Percentiles rank a stretch among this genome's conserved stretches.
phyloP scores from a whole-genome alignment of 2,797 vertebrate species.

The Muscicapa comitata region DNA sequence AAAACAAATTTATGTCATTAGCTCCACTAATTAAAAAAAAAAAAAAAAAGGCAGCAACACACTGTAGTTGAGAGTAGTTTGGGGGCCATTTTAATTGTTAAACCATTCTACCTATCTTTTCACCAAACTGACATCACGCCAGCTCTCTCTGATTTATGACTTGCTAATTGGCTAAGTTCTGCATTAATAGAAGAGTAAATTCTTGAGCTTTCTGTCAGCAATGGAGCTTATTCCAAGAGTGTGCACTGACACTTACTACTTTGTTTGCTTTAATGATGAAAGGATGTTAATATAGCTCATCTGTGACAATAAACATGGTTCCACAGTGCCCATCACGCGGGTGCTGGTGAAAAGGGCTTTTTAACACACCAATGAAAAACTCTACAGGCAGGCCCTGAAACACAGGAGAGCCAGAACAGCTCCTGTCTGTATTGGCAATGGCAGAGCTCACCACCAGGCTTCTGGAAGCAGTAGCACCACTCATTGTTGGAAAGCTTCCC shows the following conservation, averaged over 20 bases:
- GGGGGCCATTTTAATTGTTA: constrained; percentile 17
- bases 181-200: not conserved
- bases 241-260: not conserved
- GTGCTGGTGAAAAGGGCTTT: not conserved
- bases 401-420: not conserved
- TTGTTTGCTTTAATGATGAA: not conserved
- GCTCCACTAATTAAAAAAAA: constrained; percentile 60
- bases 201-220: not conserved
- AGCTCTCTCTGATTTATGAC: not conserved
- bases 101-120: not conserved
- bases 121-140: not conserved
- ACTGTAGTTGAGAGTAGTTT: constrained; percentile 21
- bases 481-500: constrained; percentile 98
- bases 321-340: not conserved
- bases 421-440: rapidly evolving
- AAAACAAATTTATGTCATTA: constrained; percentile 68
- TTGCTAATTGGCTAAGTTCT: constrained; percentile 26
- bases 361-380: not conserved
- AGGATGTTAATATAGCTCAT: not conserved
- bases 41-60: not conserved
- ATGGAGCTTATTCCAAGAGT: not conserved
- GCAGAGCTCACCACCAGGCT: constrained; percentile 78
- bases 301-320: not conserved
- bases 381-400: not conserved
- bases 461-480: constrained; percentile 99